Evolutionary conservation across 2,888 invertebrate genomes (phyloP).

Genomic region (Cistogaster globosa): DNA sequence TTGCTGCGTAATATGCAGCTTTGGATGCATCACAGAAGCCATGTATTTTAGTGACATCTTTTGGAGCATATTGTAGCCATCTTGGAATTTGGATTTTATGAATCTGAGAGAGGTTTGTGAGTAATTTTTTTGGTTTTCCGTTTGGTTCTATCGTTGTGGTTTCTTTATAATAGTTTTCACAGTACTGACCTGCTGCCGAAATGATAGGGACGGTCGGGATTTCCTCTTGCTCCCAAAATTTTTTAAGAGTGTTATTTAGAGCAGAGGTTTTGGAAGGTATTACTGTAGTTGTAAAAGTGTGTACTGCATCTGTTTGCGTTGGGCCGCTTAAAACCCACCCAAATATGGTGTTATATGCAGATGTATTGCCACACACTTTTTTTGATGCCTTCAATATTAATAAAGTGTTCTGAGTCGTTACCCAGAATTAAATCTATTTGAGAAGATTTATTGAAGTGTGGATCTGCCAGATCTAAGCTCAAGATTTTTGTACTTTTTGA

Average conservation of each 20-base stretch:
- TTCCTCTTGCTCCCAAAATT: conserved; percentile 52
- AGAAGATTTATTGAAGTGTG: conserved; percentile 1
- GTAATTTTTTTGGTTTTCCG: conserved; percentile 28
- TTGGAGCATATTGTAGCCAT: conserved; percentile 29
- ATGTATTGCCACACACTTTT: conserved; percentile 12
- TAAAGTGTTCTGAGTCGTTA: conserved; percentile 6
- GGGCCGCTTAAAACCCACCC: conserved; percentile 35
- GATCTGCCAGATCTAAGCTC: conserved; percentile 13
- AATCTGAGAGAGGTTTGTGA: conserved; percentile 8
- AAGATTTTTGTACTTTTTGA: not conserved
- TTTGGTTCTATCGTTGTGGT: conserved; percentile 18
- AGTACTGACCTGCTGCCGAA: conserved; percentile 8
- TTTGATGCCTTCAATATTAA: conserved; percentile 15
- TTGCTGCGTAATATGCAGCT: conserved; percentile 6
- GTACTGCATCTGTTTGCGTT: not conserved
- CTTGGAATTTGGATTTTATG: conserved; percentile 22
- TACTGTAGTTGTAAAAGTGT: not conserved
- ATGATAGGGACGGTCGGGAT: not conserved
- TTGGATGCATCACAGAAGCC: conserved; percentile 47
- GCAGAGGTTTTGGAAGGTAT: not conserved
- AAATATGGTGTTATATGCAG: conserved; percentile 18
- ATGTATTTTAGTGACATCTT: conserved; percentile 14
- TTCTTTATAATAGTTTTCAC: conserved; percentile 30
- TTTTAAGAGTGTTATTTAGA: not conserved
- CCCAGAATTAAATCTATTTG: conserved; percentile 31